Conservation (phyloP, 1,140 invertebrate species). For the Lepidurus packardi region DNA sequence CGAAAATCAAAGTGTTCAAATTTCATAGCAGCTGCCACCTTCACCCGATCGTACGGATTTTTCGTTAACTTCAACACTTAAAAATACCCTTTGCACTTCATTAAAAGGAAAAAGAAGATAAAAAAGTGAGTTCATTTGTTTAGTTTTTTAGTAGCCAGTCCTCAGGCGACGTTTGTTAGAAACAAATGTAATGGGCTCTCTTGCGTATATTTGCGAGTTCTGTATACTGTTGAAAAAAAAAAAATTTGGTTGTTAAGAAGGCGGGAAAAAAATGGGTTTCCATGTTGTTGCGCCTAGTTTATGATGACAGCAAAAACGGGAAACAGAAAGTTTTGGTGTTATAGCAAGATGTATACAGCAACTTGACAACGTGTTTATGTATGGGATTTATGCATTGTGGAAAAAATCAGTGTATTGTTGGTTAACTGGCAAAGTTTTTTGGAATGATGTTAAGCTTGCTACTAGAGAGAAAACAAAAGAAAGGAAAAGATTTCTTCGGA, state of each 20-base stretch:
- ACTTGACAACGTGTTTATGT: background rate
- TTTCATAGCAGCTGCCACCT: background rate
- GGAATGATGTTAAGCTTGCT: background rate
- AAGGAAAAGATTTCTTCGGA: conserved; percentile 5
- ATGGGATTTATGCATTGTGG: background rate
- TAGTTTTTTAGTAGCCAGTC: background rate
- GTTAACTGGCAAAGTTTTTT: background rate
- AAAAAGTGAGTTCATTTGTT: background rate
- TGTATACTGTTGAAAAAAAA: background rate
- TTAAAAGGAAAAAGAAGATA: background rate
- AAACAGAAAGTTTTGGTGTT: background rate
- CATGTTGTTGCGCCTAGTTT: conserved; percentile 10
- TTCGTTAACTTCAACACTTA: background rate
- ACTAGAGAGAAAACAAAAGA: background rate
- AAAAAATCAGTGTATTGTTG: background rate
- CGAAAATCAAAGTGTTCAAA: background rate
- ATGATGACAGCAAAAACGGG: background rate
- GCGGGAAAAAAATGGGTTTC: background rate
- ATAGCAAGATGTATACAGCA: conserved; percentile 8
- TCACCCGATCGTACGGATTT: background rate
- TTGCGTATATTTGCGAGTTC: conserved; percentile 6
- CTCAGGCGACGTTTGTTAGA: conserved; percentile 10
- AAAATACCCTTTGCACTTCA: background rate
- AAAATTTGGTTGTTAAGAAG: background rate
- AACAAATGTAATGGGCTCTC: conserved; percentile 1